Evolutionary conservation across 2,113 vertebrate genomes (phyloP).

Genomic region (Cynocephalus volans): DNA sequence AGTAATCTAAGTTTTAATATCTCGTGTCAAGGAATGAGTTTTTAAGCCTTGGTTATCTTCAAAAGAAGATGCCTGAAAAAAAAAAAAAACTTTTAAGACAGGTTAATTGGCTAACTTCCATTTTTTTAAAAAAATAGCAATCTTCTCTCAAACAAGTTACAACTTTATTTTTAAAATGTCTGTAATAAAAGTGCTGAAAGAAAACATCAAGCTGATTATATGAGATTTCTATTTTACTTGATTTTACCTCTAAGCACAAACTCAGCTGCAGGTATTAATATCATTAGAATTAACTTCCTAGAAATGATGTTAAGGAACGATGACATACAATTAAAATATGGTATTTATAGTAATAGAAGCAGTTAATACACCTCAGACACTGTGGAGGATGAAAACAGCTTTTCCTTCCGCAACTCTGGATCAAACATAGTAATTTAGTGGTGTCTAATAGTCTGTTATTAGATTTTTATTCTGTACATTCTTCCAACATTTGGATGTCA

Average conservation of each 20-base stretch:
- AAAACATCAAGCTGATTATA: conserved; percentile 38
- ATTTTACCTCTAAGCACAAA: conserved; percentile 69
- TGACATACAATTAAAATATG: conserved; percentile 79
- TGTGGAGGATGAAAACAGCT: conserved; percentile 53
- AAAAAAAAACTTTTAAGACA: conserved; percentile 41
- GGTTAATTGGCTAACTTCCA: conserved; percentile 40
- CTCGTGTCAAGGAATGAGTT: neutral
- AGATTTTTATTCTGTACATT: conserved; percentile 67
- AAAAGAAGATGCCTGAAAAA: conserved; percentile 20
- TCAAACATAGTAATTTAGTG: conserved; percentile 32
- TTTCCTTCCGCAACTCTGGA: conserved; percentile 26
- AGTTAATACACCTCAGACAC: conserved; percentile 68
- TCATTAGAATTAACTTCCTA: conserved; percentile 77
- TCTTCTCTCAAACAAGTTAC: conserved; percentile 69
- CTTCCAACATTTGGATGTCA: conserved; percentile 69
- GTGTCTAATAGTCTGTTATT: conserved; percentile 66
- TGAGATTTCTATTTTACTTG: conserved; percentile 61
- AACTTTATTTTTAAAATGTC: conserved; percentile 38
- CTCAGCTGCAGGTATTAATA: conserved; percentile 67
- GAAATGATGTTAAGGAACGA: conserved; percentile 76
- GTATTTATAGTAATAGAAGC: conserved; percentile 64
- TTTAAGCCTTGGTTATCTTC: conserved; percentile 39
- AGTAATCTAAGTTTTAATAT: neutral
- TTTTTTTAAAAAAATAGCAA: conserved; percentile 53
- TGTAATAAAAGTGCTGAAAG: conserved; percentile 12